These are phyloP conservation scores for Acanthochromis polyacanthus DNA, from an alignment of 2,113 vertebrate genomes.

Conservation along the genomic window DNA sequence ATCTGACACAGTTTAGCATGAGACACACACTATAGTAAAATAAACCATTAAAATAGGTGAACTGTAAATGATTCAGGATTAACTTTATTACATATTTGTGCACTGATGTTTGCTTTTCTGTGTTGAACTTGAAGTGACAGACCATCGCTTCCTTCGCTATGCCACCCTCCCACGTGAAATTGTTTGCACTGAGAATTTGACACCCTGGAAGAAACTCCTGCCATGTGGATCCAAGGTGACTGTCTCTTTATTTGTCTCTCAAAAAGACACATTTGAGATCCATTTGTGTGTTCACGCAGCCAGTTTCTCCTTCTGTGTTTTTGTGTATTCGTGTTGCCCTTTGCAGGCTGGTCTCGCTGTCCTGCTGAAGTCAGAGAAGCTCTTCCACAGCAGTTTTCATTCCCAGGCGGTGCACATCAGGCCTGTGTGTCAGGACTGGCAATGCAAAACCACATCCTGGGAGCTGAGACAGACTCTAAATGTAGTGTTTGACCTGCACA, in stretches of 20 bases:
- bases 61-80: no score
- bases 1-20: no score
- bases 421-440: constrained; percentile 90
- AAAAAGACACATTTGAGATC: background rate
- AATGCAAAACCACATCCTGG: constrained; percentile 90
- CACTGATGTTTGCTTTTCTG: constrained; percentile 7
- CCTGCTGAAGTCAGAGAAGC: constrained; percentile 94
- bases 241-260: background rate
- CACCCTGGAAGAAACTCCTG: constrained; percentile 98
- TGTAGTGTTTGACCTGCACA: constrained; percentile 94
- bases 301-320: background rate
- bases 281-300: background rate
- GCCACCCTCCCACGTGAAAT: constrained; percentile 95
- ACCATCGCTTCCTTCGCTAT: constrained; percentile 93
- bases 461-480: constrained; percentile 95
- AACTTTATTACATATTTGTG: background rate
- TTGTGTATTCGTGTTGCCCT: background rate
- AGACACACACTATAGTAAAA: no score
- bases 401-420: constrained; percentile 96
- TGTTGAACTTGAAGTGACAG: constrained; percentile 84
- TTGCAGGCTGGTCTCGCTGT: constrained; percentile 93
- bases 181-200: constrained; percentile 98
- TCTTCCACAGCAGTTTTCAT: constrained; percentile 98
- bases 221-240: constrained; percentile 96
- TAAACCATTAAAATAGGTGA: no score